Evolutionary conservation across 1,140 invertebrate genomes (phyloP).

Genomic region (Venustaconcha ellipsiformis): DNA sequence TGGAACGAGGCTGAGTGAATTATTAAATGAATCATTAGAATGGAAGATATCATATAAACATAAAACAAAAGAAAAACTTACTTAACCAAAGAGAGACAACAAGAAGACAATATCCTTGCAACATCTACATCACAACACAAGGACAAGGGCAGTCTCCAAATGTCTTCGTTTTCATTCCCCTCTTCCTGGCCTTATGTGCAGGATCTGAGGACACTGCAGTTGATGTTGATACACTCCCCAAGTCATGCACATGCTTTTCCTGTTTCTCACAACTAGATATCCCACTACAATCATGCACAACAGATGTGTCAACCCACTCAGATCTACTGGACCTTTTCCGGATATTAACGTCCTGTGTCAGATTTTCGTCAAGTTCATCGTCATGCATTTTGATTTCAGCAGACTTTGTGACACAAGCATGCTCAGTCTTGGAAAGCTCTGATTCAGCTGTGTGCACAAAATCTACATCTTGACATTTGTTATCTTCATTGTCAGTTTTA

Average conservation of each 20-base stretch:
- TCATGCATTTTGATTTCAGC: too few species aligned
- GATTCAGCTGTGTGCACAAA: constrained; percentile 37
- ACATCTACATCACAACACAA: constrained; percentile 53
- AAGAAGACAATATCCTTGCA: constrained; percentile 24
- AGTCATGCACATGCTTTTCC: constrained; percentile 36
- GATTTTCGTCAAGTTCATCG: too few species aligned
- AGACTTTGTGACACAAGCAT: not conserved
- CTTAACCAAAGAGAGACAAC: constrained; percentile 24
- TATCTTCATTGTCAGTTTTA: constrained; percentile 1
- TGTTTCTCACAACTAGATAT: too few species aligned
- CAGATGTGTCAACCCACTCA: too few species aligned
- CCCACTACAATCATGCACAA: too few species aligned
- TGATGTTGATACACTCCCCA: not conserved
- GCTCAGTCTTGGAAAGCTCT: constrained; percentile 24
- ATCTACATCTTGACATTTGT: constrained; percentile 14
- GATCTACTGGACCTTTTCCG: too few species aligned
- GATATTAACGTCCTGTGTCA: too few species aligned
- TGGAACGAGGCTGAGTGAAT: too few species aligned
- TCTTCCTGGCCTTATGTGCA: constrained; percentile 4
- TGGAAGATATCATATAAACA: not conserved
- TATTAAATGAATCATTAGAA: too few species aligned
- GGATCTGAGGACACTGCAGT: constrained; percentile 4
- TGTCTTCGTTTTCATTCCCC: not conserved
- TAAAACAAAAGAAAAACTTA: constrained; percentile 35
- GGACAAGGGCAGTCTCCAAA: constrained; percentile 21